A percentile compares a stretch with the other conserved stretches of the same genome.
Evolutionary conservation across 2,113 vertebrate species (phyloP).

Genomic region (Phylloscopus trochilus): DNA sequence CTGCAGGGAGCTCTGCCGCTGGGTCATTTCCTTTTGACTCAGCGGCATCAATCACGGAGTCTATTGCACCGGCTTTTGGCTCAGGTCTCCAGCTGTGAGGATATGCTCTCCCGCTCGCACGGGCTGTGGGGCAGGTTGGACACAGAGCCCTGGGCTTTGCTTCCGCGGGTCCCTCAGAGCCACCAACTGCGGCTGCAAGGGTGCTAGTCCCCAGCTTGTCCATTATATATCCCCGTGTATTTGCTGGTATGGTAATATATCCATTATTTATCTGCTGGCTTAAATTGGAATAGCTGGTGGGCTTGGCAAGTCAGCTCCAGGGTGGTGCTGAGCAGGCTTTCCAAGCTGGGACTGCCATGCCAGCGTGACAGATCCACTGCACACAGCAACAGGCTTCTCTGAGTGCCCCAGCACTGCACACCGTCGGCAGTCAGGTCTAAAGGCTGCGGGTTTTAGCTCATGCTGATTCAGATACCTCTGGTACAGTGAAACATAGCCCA

Average conservation of each 20-base stretch:
- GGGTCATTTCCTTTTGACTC: conserved; percentile 54
- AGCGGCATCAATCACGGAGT: neutral
- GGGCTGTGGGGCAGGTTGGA: neutral
- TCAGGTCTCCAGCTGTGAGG: neutral
- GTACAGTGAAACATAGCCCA: neutral
- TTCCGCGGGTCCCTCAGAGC: neutral
- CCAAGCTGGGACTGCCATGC: neutral
- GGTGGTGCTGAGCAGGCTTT: neutral
- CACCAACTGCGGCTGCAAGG: neutral
- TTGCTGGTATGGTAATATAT: neutral
- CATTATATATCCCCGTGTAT: neutral
- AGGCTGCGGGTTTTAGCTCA: neutral
- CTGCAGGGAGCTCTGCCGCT: neutral
- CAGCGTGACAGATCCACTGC: neutral
- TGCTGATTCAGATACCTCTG: neutral
- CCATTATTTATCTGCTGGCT: neutral
- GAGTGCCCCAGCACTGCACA: neutral
- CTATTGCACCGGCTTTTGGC: neutral
- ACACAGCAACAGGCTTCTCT: neutral
- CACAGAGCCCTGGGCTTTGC: neutral
- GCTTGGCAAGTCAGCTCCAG: neutral
- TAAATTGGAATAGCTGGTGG: neutral
- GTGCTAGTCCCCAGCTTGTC: neutral
- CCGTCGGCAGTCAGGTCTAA: neutral
- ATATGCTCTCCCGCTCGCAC: neutral